Conservation (phyloP, 2,888 invertebrate species). For the Meghimatium bilineatum region DNA sequence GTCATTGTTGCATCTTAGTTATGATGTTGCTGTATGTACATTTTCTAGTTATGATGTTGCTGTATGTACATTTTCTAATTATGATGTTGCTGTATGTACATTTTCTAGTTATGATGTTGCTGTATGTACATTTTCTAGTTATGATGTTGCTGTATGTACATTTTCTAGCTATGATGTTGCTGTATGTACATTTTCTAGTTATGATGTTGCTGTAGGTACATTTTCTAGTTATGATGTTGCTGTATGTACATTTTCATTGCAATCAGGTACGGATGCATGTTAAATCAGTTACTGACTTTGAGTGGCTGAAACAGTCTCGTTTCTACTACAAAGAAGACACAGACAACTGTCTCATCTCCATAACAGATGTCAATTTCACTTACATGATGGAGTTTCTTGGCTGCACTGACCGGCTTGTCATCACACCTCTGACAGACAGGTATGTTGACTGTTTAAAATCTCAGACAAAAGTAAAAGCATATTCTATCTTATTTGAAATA, state of each 20-base stretch:
- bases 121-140: too few species aligned
- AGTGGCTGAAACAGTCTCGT: conserved; percentile 96
- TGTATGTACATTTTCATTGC: neutral
- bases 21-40: too few species aligned
- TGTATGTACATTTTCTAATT: too few species aligned
- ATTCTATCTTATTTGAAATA: neutral
- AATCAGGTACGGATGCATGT: conserved; percentile 89
- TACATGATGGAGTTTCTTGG: conserved; percentile 98
- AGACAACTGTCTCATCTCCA: conserved; percentile 93
- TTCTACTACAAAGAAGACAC: conserved; percentile 97
- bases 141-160: too few species aligned
- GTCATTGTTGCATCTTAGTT: too few species aligned
- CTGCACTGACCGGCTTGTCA: conserved; percentile 95
- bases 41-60: too few species aligned
- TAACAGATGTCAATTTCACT: conserved; percentile 94
- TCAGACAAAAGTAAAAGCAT: too few species aligned
- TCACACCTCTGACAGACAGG: conserved; percentile 97
- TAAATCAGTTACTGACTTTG: conserved; percentile 92
- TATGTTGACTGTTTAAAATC: conserved; percentile 69
- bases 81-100: too few species aligned
- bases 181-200: too few species aligned
- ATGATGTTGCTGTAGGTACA: too few species aligned
- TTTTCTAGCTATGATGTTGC: too few species aligned
- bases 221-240: neutral
- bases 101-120: too few species aligned